A percentile compares a stretch with the other conserved stretches of the same genome.
phyloP scores from a whole-genome alignment of 2,797 vertebrate genomes.

The Lates japonicus region DNA sequence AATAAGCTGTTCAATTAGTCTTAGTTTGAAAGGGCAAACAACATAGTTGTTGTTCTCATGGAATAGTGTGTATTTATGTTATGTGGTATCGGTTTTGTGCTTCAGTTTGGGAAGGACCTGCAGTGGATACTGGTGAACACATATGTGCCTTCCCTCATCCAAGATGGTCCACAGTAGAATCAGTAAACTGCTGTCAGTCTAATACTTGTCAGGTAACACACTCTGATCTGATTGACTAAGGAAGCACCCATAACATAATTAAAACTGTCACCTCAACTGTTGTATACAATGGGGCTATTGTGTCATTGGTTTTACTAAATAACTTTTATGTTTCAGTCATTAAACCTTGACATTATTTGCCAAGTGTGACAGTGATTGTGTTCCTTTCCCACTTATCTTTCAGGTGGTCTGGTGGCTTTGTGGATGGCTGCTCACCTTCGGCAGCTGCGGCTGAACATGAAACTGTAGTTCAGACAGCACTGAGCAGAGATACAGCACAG shows the following conservation, averaged over 20 bases:
- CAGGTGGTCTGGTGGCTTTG: slow-evolving; percentile 94
- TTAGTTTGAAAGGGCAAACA: not conserved
- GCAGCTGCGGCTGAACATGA: slow-evolving; percentile 76
- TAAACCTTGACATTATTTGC: slow-evolving; percentile 9
- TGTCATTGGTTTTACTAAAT: slow-evolving; percentile 2
- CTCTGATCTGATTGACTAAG: not conserved
- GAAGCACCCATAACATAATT: not conserved
- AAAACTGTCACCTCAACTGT: not conserved
- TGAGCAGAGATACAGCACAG: slow-evolving; percentile 86
- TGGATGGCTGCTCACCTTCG: slow-evolving; percentile 91
- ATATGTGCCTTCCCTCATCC: slow-evolving; percentile 92
- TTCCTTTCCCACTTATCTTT: slow-evolving; percentile 27
- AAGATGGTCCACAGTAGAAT: slow-evolving; percentile 95
- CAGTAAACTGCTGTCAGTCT: not conserved
- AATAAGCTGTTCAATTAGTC: no score
- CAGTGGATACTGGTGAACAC: slow-evolving; percentile 91
- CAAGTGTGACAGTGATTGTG: slow-evolving; percentile 12
- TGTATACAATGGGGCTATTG: not conserved
- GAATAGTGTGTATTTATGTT: not conserved
- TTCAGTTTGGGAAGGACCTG: slow-evolving; percentile 88
- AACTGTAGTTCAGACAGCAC: slow-evolving; percentile 83
- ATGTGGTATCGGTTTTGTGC: slow-evolving; percentile 29
- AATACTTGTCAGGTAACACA: not conserved
- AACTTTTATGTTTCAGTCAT: slow-evolving; percentile 2
- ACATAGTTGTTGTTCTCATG: not conserved